phyloP scores from a whole-genome alignment of 2,797 vertebrate genomes.

The Lepilemur septentrionalis region DNA sequence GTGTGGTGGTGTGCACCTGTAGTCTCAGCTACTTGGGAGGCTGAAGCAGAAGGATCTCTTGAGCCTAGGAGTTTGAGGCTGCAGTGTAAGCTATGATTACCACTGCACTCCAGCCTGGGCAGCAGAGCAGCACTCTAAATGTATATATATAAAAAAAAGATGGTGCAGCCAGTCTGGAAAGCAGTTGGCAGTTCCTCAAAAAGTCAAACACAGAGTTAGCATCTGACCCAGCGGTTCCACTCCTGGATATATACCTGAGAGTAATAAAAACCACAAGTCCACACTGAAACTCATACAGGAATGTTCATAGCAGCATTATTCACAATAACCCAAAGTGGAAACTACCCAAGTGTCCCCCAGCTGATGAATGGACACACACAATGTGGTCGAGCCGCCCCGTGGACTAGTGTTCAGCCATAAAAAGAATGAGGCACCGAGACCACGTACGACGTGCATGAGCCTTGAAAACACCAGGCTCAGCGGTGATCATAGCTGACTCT shows the following conservation, averaged over 20 bases:
- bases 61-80: too few species aligned
- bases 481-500: neutral
- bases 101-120: neutral
- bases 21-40: neutral
- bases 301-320: neutral
- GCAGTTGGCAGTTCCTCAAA: neutral
- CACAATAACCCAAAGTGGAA: neutral
- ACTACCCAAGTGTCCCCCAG: neutral
- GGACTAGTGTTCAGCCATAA: neutral
- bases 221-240: neutral
- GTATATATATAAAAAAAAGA: too few species aligned
- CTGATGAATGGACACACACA: neutral
- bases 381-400: accelerated
- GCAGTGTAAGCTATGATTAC: neutral
- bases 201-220: neutral
- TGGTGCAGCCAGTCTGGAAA: neutral
- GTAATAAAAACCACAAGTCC: too few species aligned
- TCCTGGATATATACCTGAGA: too few species aligned
- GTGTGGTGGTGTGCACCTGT: accelerated
- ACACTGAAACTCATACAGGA: neutral
- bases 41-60: too few species aligned
- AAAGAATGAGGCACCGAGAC: neutral
- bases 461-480: accelerated
- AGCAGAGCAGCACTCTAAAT: neutral
- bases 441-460: neutral